Conservation (phyloP, 2,113 vertebrate genomes). For the Equus przewalskii region DNA sequence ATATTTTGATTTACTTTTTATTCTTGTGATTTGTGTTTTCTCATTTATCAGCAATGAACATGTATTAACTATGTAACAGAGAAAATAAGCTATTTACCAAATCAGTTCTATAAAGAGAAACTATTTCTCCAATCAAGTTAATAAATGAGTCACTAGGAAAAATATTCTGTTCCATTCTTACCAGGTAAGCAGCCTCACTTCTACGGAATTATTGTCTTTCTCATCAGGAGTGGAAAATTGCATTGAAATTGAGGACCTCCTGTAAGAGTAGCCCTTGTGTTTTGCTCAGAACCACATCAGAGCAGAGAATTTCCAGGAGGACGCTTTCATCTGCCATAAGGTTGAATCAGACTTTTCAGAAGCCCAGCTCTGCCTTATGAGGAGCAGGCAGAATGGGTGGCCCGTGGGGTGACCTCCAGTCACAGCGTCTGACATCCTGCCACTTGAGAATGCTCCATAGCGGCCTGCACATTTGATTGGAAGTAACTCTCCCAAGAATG, state of each 20-base stretch:
- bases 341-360: not conserved
- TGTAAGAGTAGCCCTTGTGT: not conserved
- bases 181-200: not conserved
- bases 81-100: not conserved
- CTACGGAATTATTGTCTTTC: not conserved
- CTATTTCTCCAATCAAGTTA: not conserved
- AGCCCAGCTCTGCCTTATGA: not conserved
- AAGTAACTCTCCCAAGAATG: not conserved
- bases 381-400: not conserved
- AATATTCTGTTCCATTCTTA: not conserved
- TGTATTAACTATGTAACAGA: not conserved
- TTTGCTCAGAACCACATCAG: not conserved
- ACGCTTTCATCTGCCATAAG: not conserved
- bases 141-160: not conserved
- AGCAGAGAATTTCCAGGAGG: not conserved
- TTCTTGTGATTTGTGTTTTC: not conserved
- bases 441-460: not conserved
- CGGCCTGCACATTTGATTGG: not conserved
- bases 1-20: constrained; percentile 32
- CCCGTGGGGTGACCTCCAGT: not conserved
- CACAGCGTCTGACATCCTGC: not conserved
- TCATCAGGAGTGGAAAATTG: not conserved
- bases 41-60: not conserved
- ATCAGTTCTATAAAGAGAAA: constrained; percentile 23
- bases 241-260: not conserved